phyloP scores from a whole-genome alignment of 2,113 vertebrate genomes.

The Erinaceus europaeus region DNA sequence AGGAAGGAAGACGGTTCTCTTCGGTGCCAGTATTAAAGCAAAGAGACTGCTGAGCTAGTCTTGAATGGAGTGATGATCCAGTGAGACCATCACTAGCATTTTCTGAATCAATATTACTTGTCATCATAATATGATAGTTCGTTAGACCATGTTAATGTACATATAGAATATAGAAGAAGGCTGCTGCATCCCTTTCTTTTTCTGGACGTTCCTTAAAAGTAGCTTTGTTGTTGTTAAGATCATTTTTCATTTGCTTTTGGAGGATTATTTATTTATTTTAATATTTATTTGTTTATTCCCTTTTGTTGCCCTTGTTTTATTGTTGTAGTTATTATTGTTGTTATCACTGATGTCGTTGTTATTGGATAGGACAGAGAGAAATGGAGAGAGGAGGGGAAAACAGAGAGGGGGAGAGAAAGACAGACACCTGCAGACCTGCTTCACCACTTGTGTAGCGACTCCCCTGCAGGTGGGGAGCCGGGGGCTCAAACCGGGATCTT shows the following conservation, averaged over 20 bases:
- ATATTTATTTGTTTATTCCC: too few relatives aligned
- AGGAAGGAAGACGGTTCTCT: background rate
- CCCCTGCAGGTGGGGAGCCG: too few relatives aligned
- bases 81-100: background rate
- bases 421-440: too few relatives aligned
- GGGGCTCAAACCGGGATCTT: too few relatives aligned
- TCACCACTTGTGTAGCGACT: too few relatives aligned
- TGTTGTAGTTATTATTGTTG: too few relatives aligned
- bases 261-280: background rate
- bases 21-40: background rate
- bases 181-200: background rate
- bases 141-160: background rate
- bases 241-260: background rate
- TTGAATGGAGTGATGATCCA: background rate
- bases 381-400: too few relatives aligned
- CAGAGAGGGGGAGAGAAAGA: too few relatives aligned
- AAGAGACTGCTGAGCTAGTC: background rate
- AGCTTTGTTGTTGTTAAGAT: too few relatives aligned
- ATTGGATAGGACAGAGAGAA: too few relatives aligned
- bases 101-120: background rate
- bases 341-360: too few relatives aligned
- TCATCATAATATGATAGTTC: background rate
- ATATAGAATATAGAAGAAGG: background rate
- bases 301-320: too few relatives aligned
- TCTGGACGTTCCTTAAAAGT: conserved; percentile 35